Evolutionary conservation across 2,888 invertebrate species (phyloP), one percentile per base, ranked within the genome.

Genomic region (Electrophaes corylata): DNA sequence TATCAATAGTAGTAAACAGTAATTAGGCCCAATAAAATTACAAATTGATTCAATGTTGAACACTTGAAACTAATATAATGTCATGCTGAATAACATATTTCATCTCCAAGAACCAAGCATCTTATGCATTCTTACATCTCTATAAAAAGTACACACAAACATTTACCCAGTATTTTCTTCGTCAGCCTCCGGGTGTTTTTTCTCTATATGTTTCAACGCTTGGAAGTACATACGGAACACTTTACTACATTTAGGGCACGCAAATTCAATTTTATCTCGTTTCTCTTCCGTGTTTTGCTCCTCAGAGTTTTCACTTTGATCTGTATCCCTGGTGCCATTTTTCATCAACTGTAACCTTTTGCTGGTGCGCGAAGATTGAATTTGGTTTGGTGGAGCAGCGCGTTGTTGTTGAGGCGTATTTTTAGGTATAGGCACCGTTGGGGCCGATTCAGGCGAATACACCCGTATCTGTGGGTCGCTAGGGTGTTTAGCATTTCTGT

Each of bases 141-240:
- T 60, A 35, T 5, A n/a, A 2, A 31, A 31, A 31, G 23, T 23
- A 6, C 23, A 3, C 6, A 3, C 20, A 45, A 40, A n/a, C 62
- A 83, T 87, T 83, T 64, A 88, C 88, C 79, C 78, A 64, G 75
- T 67, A 3, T 69, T 65, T 0, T 78, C 79, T 1, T 71, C 61
- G 1, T 37, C 57, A 41, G 81, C 71, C 0, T 72, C 62, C 50
- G 78, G 76, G 47, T 88, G 89, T 12, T 64, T 62, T 23, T 81
- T 87, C 45, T 88, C 80, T 57, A 89, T 84, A 33, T 89, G 89
- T 65, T 73, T 79, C 11, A 67, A 67, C 0, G 88, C 83, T 3
- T 79, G 70, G 40, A 81, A 84, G 45, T 80, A 81, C 1, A 77
- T 74, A 1, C 65, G 55, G 37, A 83, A 88, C 1, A 66, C 43